Evolutionary conservation across 2,113 vertebrate genomes (phyloP), one percentile per base, ranked within the genome.

Genomic region (Fulica atra): DNA sequence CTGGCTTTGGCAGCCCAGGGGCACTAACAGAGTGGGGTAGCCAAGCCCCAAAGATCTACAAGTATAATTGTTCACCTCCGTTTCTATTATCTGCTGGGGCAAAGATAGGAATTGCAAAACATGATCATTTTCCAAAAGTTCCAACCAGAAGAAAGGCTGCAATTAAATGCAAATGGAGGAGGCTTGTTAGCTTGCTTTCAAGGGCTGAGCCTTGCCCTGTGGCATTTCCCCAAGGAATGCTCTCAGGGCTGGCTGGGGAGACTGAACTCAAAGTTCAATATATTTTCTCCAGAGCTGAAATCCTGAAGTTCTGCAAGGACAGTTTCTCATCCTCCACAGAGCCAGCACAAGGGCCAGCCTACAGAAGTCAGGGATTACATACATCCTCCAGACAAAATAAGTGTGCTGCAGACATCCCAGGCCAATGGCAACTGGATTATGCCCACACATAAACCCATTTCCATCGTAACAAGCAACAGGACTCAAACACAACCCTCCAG

Each of bases 331-430:
- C 51, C 31, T 89, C 74, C 85, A 72, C 48, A 76, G 50, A 69
- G 40, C 9, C 0, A 0, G 50, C 76, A 40, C 0, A 3, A 70
- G 44, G 16, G 23, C 16, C 65, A 91, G 14, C 33, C 51, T 61
- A 51, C 66, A n/a, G 70, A 71, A 57, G 50, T 63, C 56, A 71
- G 46, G 68, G 68, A 46, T 66, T 33, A 24, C 0, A 0, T 4
- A 33, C 40, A 15, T 81, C 28, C 60, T 63, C 25, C 82, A 93
- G 61, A 33, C 24, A 71, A 74, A 91, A 71, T 21, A 54, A 46
- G 44, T 1, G 0, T 2, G 4, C 57, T 82, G 53, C 44, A 84
- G 61, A 25, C 7, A 0, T 26, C 70, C 46, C 85, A 93, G 66
- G 36, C 70, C 44, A 72, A 56, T 0, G 1, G 21, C 33, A 90